Evolutionary conservation across 2,888 invertebrate species (phyloP).

Genomic region (Cremastobaeus sp.): DNA sequence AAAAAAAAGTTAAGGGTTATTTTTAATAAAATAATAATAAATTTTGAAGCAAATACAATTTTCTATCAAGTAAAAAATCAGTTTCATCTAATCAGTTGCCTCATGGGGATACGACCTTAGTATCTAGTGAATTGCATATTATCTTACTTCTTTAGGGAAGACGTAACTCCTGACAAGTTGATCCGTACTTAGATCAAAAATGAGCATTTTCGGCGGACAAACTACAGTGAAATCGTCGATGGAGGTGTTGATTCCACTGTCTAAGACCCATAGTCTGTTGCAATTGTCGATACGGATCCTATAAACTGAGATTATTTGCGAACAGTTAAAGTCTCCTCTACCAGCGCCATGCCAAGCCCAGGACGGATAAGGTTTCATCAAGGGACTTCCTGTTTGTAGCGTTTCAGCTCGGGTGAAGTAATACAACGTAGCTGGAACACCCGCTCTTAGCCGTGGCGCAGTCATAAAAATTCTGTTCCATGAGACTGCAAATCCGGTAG

Average conservation of each 20-base stretch:
- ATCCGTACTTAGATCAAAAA: slow-evolving; percentile 88
- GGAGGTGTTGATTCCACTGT: slow-evolving; percentile 87
- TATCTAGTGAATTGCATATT: too few species aligned
- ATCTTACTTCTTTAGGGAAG: slow-evolving; percentile 83
- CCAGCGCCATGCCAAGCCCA: slow-evolving; percentile 88
- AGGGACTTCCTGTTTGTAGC: slow-evolving; percentile 84
- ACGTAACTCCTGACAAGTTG: slow-evolving; percentile 84
- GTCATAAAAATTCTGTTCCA: slow-evolving; percentile 87
- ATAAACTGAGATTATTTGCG: slow-evolving; percentile 88
- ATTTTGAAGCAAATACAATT: too few species aligned
- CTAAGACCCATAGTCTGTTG: slow-evolving; percentile 89
- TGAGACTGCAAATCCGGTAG: slow-evolving; percentile 87
- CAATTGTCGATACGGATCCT: slow-evolving; percentile 87
- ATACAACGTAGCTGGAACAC: slow-evolving; percentile 87
- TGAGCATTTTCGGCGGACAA: slow-evolving; percentile 89
- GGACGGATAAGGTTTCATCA: slow-evolving; percentile 85
- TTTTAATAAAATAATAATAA: too few species aligned
- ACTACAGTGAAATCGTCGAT: slow-evolving; percentile 83
- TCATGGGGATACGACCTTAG: too few species aligned
- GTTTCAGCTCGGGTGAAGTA: slow-evolving; percentile 84
- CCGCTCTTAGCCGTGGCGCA: slow-evolving; percentile 85
- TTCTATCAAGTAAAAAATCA: too few species aligned
- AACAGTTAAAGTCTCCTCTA: slow-evolving; percentile 85
- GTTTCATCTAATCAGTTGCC: too few species aligned
- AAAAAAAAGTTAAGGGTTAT: too few species aligned